A percentile compares a stretch with the other conserved stretches of the same genome.
These are phyloP conservation scores for Paradisaea rubra DNA, from an alignment of 2,113 vertebrate species.

Conservation along the genomic window DNA sequence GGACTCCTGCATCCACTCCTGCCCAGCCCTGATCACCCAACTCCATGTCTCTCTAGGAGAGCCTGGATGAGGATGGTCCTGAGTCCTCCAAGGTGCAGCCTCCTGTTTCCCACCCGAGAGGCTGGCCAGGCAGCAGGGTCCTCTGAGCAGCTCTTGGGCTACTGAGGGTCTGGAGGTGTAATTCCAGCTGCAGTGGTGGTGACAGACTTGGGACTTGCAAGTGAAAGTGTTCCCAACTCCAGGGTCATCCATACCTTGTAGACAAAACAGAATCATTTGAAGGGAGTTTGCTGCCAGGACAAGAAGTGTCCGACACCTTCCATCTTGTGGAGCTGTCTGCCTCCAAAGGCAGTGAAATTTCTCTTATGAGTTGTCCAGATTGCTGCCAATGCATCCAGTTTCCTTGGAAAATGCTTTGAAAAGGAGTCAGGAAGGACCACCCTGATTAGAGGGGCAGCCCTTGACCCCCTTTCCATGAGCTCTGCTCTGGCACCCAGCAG, in stretches of 20 bases:
- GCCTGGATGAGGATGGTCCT: background rate
- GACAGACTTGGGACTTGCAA: background rate
- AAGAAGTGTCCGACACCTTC: background rate
- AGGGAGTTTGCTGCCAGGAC: background rate
- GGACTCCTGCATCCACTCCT: background rate
- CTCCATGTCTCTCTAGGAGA: background rate
- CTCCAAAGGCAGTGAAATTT: background rate
- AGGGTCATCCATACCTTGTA: background rate
- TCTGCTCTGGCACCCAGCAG: background rate
- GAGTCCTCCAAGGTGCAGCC: background rate
- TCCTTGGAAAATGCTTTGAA: slow-evolving; percentile 26
- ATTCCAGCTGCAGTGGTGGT: background rate
- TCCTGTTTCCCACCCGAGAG: background rate
- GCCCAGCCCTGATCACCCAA: background rate
- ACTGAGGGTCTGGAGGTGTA: background rate
- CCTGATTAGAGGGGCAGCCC: slow-evolving; percentile 29
- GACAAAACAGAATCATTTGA: background rate
- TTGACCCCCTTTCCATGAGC: background rate
- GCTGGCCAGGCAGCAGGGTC: background rate
- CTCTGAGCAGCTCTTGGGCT: background rate
- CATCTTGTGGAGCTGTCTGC: background rate
- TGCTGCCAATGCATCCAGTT: background rate
- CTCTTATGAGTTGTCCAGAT: background rate
- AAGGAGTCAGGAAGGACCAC: slow-evolving; percentile 45
- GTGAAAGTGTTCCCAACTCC: background rate